Percentiles rank a stretch among this genome's conserved stretches.
These are phyloP conservation scores for Climacteris rufus DNA, from an alignment of 2,113 vertebrate genomes.

Conservation along the genomic window DNA sequence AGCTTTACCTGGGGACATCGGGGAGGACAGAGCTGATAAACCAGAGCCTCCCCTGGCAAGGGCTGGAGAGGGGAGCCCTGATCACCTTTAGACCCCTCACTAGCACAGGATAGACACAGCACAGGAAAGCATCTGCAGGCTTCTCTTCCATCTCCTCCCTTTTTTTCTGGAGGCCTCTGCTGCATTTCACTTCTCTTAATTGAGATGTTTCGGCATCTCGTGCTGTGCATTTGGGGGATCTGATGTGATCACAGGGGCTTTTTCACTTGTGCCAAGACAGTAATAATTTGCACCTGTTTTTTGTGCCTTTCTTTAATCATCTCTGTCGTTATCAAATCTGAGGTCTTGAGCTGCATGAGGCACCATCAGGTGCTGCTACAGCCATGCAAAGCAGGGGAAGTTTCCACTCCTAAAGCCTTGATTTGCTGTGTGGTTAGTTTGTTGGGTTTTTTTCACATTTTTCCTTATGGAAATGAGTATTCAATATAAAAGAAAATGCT, in stretches of 20 bases:
- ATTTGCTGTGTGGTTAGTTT: neutral
- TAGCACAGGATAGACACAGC: rapidly evolving
- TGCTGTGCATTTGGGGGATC: neutral
- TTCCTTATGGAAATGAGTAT: neutral
- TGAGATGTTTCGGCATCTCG: neutral
- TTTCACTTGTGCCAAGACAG: neutral
- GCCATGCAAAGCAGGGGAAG: neutral
- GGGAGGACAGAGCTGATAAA: neutral
- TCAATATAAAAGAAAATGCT: neutral
- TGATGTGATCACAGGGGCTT: neutral
- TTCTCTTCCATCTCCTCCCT: neutral
- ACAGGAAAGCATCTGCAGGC: neutral
- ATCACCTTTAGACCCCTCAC: neutral
- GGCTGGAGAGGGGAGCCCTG: neutral
- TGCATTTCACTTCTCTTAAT: neutral
- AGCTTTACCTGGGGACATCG: neutral
- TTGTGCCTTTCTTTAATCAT: neutral
- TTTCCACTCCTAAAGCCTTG: neutral
- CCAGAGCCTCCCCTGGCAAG: neutral
- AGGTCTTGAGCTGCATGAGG: neutral
- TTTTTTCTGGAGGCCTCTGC: neutral
- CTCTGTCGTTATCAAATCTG: neutral
- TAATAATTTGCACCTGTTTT: neutral
- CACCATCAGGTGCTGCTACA: too few species aligned
- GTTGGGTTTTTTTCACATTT: neutral